Percentiles rank a stretch among this genome's conserved stretches.
Evolutionary conservation across 2,113 vertebrate genomes (phyloP).

Genomic region (Aphyosemion australe): DNA sequence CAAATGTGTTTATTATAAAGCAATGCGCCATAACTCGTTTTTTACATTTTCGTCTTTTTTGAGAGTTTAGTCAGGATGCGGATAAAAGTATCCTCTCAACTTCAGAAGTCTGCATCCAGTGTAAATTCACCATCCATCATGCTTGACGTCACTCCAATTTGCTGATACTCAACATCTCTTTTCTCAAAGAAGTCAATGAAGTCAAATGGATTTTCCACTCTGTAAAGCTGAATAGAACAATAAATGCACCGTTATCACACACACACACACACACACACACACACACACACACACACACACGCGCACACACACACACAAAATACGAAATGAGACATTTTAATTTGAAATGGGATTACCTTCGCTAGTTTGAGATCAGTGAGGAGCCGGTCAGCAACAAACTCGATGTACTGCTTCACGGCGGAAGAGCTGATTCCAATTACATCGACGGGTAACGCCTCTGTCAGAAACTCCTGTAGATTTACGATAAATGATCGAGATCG

Average conservation of each 20-base stretch:
- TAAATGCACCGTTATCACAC: not conserved
- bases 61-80: too few species aligned
- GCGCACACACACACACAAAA: too few species aligned
- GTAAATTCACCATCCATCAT: conserved; percentile 89
- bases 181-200: conserved; percentile 99
- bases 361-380: conserved; percentile 87
- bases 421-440: conserved; percentile 93
- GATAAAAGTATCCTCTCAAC: not conserved
- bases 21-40: too few species aligned
- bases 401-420: conserved; percentile 96
- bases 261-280: too few species aligned
- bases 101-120: conserved; percentile 95
- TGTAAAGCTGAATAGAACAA: conserved; percentile 81
- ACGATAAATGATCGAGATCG: not conserved
- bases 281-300: too few species aligned
- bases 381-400: conserved; percentile 94
- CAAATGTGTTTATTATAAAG: too few species aligned
- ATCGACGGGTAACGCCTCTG: conserved; percentile 90
- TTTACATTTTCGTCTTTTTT: not conserved
- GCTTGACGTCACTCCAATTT: conserved; percentile 92
- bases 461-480: conserved; percentile 88
- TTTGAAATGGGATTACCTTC: conserved; percentile 80
- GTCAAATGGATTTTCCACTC: conserved; percentile 94
- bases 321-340: not conserved
- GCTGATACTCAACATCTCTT: conserved; percentile 92